phyloP scores from a whole-genome alignment of 92 coral and sea anemone genomes.

The Desmophyllum pertusum region DNA sequence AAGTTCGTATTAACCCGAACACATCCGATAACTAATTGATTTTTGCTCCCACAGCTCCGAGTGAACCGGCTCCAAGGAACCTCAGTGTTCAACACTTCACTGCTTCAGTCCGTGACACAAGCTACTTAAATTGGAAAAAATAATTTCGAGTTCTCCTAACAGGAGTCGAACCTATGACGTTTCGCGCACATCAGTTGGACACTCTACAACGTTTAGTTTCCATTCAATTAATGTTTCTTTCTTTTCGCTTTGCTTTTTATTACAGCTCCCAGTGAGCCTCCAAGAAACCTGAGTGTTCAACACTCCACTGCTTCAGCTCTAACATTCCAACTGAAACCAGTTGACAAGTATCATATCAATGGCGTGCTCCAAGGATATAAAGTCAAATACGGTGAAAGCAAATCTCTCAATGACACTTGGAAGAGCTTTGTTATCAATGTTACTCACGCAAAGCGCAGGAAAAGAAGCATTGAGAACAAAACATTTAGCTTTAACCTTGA shows the following conservation, averaged over 20 bases:
- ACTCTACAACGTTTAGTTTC: too few relatives aligned
- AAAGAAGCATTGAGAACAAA: slow-evolving; percentile 13
- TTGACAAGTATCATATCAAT: slow-evolving; percentile 18
- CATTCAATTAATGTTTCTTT: too few relatives aligned
- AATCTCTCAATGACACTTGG: slow-evolving; percentile 1
- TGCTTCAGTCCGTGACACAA: too few relatives aligned
- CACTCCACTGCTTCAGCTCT: not conserved
- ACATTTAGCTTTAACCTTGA: slow-evolving; percentile 9
- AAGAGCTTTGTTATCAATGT: slow-evolving; percentile 19
- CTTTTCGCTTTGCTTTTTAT: not conserved
- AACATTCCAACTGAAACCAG: slow-evolving; percentile 28
- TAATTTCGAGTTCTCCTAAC: too few relatives aligned
- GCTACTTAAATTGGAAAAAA: too few relatives aligned
- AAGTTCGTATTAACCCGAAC: too few relatives aligned
- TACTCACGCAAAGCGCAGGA: slow-evolving; percentile 12
- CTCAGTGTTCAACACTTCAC: too few relatives aligned
- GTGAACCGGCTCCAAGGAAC: too few relatives aligned
- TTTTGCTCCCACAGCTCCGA: too few relatives aligned
- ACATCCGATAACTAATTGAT: too few relatives aligned
- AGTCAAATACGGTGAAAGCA: slow-evolving; percentile 28
- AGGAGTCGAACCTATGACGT: too few relatives aligned
- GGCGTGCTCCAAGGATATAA: slow-evolving; percentile 38
- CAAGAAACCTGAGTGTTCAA: slow-evolving; percentile 27
- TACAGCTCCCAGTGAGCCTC: slow-evolving; percentile 37
- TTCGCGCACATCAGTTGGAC: too few relatives aligned